Evolutionary conservation across 92 coral and sea anemone genomes (phyloP), one percentile per base, ranked within the genome.

Genomic region (Bergia puertoricense): DNA sequence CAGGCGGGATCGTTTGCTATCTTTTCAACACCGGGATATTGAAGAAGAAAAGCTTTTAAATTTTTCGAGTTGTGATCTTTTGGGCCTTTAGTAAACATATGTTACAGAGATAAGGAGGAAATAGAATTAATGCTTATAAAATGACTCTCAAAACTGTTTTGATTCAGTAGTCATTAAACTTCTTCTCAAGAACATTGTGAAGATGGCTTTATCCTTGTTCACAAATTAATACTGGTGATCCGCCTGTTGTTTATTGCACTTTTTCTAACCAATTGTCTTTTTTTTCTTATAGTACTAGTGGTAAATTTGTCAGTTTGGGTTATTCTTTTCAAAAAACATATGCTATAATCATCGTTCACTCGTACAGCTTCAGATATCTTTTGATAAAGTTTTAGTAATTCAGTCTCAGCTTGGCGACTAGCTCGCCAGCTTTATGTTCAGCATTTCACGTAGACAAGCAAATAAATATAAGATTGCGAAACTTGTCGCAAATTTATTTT

Each of bases 21-120:
- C 79, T 84, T 84, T 84, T 69, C 46, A 84, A 73, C 79, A 41
- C 75, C 54, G 30, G 48, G 57, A 44, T 54, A 84, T 45, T 54
- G 11, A n/a, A 38, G 36, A 46, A 84, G 68, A 20, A 73, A 66
- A 84, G 68, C 78, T 71, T 38, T 72, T 84, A 84, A 84, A 7
- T 23, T 37, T 84, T 42, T 69, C 1, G 77, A 4, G 38, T 44
- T 83, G 41, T 46, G 59, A 68, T 48, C 39, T 44, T 68, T 45
- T 6, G 68, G 54, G 44, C 48, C 18, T 72, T 72, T 75, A 76
- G 80, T 48, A 84, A 71, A 84, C 79, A 84, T 46, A 39, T 71
- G 65, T 40, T 30, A 46, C 22, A 46, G 46, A 76, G 87, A 72
- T 72, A 44, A 71, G 77, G 45, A 16, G 65, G 77, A 30, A 71